phyloP scores from a whole-genome alignment of 2,113 vertebrate species.

The Patagioenas fasciata region DNA sequence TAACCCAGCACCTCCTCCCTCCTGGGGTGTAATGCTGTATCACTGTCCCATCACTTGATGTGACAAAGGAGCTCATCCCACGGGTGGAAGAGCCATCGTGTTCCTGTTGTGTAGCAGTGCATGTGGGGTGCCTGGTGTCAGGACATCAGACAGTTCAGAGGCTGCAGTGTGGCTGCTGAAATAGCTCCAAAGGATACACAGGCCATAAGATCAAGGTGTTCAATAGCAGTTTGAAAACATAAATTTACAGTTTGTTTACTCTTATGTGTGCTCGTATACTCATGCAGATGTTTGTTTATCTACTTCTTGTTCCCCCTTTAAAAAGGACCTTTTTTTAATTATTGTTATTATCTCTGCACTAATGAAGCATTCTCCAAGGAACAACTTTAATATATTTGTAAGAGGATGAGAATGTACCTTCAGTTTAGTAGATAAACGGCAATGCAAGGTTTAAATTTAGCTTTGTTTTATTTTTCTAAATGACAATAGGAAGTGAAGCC shows the following conservation, averaged over 20 bases:
- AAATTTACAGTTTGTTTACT: not conserved
- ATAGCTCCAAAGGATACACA: not conserved
- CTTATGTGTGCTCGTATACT: not conserved
- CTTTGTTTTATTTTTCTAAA: slow-evolving; percentile 29
- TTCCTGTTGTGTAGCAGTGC: not conserved
- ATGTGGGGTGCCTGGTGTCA: accelerated
- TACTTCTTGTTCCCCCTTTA: not conserved
- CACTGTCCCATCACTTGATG: accelerated
- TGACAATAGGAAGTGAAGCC: not conserved
- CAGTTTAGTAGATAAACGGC: not conserved
- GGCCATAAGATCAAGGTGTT: not conserved
- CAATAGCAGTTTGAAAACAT: not conserved
- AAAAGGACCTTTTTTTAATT: not conserved
- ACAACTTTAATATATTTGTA: not conserved
- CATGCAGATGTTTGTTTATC: not conserved
- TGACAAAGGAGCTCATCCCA: not conserved
- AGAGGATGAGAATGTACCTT: not conserved
- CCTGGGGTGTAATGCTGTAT: accelerated
- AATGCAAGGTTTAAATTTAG: not conserved
- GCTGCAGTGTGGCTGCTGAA: not conserved
- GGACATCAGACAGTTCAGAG: not conserved
- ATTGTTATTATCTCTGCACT: not conserved
- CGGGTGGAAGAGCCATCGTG: accelerated
- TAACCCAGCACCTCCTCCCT: not conserved
- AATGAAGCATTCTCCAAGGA: not conserved